Percentiles rank a stretch among this genome's conserved stretches.
Conservation (phyloP, 2,888 invertebrate species). For the Athalia cordata region DNA sequence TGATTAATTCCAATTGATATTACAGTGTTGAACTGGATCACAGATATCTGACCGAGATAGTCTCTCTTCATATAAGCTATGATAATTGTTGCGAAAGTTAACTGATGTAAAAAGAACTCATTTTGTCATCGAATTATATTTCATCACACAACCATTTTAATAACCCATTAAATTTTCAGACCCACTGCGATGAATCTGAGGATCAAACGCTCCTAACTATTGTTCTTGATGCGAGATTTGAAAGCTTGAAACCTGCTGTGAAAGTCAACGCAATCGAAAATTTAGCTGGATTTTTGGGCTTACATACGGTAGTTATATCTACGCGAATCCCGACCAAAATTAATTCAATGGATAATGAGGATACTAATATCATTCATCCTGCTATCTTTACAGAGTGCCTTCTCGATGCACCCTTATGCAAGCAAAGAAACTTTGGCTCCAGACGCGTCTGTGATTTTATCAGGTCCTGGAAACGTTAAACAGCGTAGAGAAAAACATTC, state of each 20-base stretch:
- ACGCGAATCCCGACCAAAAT: no score
- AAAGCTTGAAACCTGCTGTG: conserved; percentile 79
- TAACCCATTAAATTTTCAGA: conserved; percentile 62
- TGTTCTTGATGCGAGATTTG: conserved; percentile 81
- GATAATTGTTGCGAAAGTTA: conserved; percentile 3
- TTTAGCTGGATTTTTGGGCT: conserved; percentile 82
- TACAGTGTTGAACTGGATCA: conserved; percentile 8
- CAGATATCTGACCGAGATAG: conserved; percentile 6
- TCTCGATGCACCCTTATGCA: conserved; percentile 74
- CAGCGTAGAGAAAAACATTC: conserved; percentile 73
- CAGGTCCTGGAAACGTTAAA: conserved; percentile 76
- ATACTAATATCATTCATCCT: no score
- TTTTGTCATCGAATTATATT: neutral
- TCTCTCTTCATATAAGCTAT: neutral
- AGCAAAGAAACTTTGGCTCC: conserved; percentile 62
- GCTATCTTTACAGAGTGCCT: conserved; percentile 73
- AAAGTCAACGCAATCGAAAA: conserved; percentile 82
- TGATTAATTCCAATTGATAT: conserved; percentile 65
- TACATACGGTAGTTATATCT: conserved; percentile 77
- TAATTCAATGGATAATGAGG: no score
- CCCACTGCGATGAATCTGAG: conserved; percentile 72
- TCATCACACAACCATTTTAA: neutral
- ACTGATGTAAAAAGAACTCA: neutral
- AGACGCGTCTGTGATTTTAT: conserved; percentile 74
- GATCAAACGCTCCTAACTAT: conserved; percentile 80